Evolutionary conservation across 2,113 vertebrate species (phyloP), one percentile per base, ranked within the genome.

Genomic region (Chamaea fasciata): DNA sequence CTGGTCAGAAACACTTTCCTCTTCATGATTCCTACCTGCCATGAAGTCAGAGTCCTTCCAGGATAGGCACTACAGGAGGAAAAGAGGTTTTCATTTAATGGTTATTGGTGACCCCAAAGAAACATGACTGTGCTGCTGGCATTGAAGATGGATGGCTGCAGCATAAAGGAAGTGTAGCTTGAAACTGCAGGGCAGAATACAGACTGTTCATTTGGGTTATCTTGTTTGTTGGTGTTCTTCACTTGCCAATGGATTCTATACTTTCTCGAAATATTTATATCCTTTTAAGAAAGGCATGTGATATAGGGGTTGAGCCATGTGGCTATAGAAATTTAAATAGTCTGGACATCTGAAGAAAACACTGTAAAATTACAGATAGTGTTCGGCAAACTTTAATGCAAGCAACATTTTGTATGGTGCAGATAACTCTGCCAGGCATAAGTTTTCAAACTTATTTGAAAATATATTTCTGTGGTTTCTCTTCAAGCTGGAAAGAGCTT

Each of bases 301-400:
- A 88, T 87, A 37, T 31, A 55, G 78, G 84, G 57, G 42, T 75
- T 95, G 76, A 88, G 76, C 27, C 83, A 91, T 93, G 94, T 96
- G 97, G 95, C 95, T 97, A 95, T 92, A 94, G 94, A 95, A 97
- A 97, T 92, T 17, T 50, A 85, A 95, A 85, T 15, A 57, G 64
- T 83, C 95, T 78, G 74, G 47, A 71, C 20, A 24, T 96, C 55
- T 92, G 87, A 90, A 91, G 90, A 77, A 53, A 95, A 80, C 3
- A 27, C 42, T 53, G 52, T 96, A 81, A 83, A 95, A 96, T 96
- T 97, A 81, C 78, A 96, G 74, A 95, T 65, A 33, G 22, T 50
- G 81, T 65, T 95, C 93, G 88, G 52, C 56, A 96, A 96, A 97
- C 87, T 91, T 89, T 53, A 95, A 24, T 79, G 68, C 81, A 84